Conservation (phyloP, 2,888 invertebrate genomes). For the Ferdinandea cuprea region DNA sequence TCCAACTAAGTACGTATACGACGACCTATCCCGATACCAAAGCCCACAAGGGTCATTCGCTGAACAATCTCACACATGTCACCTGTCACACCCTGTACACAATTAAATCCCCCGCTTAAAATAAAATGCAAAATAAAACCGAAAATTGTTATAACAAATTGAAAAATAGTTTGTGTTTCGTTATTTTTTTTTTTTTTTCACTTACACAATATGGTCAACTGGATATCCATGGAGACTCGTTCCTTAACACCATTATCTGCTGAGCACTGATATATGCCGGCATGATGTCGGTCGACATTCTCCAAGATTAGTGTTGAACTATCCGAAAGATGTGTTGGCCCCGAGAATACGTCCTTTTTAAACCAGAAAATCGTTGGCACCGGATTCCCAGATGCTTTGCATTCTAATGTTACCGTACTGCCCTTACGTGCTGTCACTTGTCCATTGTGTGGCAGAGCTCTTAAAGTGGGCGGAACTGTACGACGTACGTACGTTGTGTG, state of each 20-base stretch:
- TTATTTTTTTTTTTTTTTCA: slow-evolving; percentile 59
- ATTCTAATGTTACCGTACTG: slow-evolving; percentile 88
- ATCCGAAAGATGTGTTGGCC: slow-evolving; percentile 83
- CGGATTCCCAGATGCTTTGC: slow-evolving; percentile 89
- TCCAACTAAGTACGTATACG: no score
- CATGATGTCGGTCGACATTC: slow-evolving; percentile 84
- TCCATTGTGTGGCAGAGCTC: slow-evolving; percentile 86
- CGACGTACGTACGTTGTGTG: no score
- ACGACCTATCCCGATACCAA: background rate
- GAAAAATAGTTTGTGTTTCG: slow-evolving; percentile 72
- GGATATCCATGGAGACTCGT: slow-evolving; percentile 84
- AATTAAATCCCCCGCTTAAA: background rate
- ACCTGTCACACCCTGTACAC: slow-evolving; percentile 2
- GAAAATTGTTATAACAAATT: slow-evolving; percentile 55
- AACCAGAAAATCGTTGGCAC: slow-evolving; percentile 89
- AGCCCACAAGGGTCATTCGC: background rate
- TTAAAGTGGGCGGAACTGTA: slow-evolving; percentile 87
- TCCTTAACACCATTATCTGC: slow-evolving; percentile 85
- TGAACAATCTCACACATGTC: background rate
- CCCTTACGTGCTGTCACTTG: slow-evolving; percentile 88
- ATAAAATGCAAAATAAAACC: background rate
- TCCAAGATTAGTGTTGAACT: slow-evolving; percentile 84
- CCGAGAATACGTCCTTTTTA: slow-evolving; percentile 84
- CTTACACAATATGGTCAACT: slow-evolving; percentile 84
- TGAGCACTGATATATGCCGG: slow-evolving; percentile 84